Evolutionary conservation across 2,113 vertebrate genomes (phyloP), one percentile per base, ranked within the genome.

Genomic region (Ptilonorhynchus violaceus): DNA sequence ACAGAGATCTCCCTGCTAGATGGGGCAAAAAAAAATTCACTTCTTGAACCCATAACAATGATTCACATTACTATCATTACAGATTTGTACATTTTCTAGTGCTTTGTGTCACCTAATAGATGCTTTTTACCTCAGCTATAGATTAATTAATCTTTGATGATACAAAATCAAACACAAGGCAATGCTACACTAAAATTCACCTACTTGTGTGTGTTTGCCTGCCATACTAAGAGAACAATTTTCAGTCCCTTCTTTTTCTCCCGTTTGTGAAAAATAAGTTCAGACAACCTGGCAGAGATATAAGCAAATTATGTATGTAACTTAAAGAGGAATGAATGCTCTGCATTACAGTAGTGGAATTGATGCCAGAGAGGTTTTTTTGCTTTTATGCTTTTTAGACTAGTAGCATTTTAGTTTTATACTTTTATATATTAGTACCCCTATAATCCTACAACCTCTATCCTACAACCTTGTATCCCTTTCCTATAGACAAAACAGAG

Each of bases 241-340:
- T 87, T 67, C 39, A 63, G 23, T 55, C 25, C 4, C 56, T 79
- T 75, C 4, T 77, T 84, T 91, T 89, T n/a, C 9, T 70, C 5
- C 35, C 33, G 11, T 30, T 87, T 42, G 15, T 78, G 56, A 75
- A 87, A 91, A 84, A 25, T 22, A 55, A 47, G 4, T 70, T 62
- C 10, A 87, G 68, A 64, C 13, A 64, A 63, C 22, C 41, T 82
- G 47, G 8, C 28, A 91, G 22, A 83, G 35, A 68, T 74, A 47
- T 10, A 84, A 81, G 20, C 0, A 0, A 50, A 31, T 25, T 5
- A 73, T 39, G 8, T 11, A 28, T 8, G 7, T 44, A 69, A 79
- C 22, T 73, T 79, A 64, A 85, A 83, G 37, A 49, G 4, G 5
- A 30, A 28, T 76, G 9, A 73, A 44, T 83, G 31, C 3, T 83